Conservation (phyloP, 2,113 vertebrate genomes). For the Trogon surrucura region DNA sequence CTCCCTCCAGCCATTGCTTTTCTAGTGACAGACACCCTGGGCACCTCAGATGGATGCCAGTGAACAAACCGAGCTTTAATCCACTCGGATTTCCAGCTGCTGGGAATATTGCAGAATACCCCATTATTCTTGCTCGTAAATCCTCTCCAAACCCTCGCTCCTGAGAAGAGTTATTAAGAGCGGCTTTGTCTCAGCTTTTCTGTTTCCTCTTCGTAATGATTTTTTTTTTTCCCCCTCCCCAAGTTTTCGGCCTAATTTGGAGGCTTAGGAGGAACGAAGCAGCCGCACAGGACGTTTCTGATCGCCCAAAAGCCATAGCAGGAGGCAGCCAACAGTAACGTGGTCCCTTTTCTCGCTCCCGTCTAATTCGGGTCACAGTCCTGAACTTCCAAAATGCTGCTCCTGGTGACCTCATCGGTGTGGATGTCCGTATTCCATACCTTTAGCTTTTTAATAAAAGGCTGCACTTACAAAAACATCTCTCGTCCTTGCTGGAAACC, state of each 20-base stretch:
- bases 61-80: background rate
- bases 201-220: background rate
- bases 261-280: background rate
- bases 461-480: background rate
- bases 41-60: background rate
- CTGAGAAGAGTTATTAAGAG: background rate
- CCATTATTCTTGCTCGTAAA: background rate
- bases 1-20: background rate
- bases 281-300: background rate
- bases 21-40: background rate
- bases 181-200: background rate
- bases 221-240: background rate
- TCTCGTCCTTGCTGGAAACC: background rate
- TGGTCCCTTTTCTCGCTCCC: background rate
- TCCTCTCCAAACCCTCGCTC: background rate
- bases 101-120: background rate
- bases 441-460: background rate
- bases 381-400: background rate
- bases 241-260: background rate
- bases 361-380: background rate
- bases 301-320: background rate
- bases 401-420: background rate
- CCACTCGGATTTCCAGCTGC: background rate
- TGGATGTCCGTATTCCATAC: background rate
- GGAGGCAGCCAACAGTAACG: background rate